Base-by-base conservation (phyloP, 2,113 vertebrate genomes). In the Myiopsitta monachus region DNA sequence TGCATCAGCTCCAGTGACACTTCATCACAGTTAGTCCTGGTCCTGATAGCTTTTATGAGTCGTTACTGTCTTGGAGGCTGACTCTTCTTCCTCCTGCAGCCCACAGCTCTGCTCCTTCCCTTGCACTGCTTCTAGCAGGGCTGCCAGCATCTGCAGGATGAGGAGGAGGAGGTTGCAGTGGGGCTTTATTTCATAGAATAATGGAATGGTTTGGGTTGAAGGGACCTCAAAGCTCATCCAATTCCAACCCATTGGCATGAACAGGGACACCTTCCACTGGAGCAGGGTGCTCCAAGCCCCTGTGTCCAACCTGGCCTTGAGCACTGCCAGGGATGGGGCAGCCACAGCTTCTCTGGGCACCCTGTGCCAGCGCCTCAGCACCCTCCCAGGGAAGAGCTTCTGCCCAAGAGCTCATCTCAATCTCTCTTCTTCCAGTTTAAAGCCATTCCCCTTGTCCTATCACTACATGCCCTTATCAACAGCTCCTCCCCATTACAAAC, bases 101-200 rank as follows among this genome's bases (percentile, higher is more conserved):
- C 72, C 31, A 57, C 7, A 1, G 46, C 39, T 64, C 27, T 1
- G 43, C 27, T 72, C 54, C 39, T 69, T n/a, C 16, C 79, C 21
- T 41, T 7, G 31, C 16, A 0, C 44, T 19, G 61, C 24, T 74
- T 30, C 78, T 3, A 0, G 13, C 17, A 13, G 17, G 24, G 82
- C 47, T 66, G 46, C 23, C 1, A 1, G 54, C 3, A 2, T 30
- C 83, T 16, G 13, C 49, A 14, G 62, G 44, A 44, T 12, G 10
- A 59, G 33, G n/a, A 9, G 28, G 21, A n/a, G 39, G 44, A 70
- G 62, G n/a, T 28, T 0, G 2, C 63, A 6, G 9, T 0, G 10
- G 38, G 61, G 24, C 43, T 85, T 91, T n/a, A 51, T 24, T 59
- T 30, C 61, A 57, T n/a, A n/a, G 55, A 9, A 59, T n/a, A 22